Evolutionary conservation across 37 sponge, comb jelly and placozoan genomes (phyloP).

Genomic region (Ephydatia muelleri): DNA sequence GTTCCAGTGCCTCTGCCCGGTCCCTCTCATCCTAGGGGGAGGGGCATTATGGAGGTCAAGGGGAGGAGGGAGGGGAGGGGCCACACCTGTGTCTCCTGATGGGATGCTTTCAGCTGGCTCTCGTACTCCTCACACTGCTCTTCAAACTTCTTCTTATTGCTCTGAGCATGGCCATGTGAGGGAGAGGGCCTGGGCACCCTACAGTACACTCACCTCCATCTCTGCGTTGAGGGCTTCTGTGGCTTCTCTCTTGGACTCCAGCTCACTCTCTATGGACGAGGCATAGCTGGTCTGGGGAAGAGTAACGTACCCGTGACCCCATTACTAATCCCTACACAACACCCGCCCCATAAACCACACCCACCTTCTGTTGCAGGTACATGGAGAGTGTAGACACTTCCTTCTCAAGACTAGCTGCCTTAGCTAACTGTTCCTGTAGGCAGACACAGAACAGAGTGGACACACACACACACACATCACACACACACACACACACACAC

Average conservation of each 20-base stretch:
- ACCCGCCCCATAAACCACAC: background rate
- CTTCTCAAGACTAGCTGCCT: constrained; percentile 2
- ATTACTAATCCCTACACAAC: no score
- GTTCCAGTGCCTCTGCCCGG: constrained; percentile 44
- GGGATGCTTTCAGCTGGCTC: background rate
- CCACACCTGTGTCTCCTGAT: constrained; percentile 25
- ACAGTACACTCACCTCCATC: constrained; percentile 6
- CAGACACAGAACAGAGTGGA: background rate
- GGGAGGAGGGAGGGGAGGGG: background rate
- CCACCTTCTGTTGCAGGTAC: constrained; percentile 37
- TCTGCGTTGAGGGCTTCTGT: constrained; percentile 33
- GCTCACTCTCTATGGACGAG: constrained; percentile 25
- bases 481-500: background rate
- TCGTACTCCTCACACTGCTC: constrained; percentile 33
- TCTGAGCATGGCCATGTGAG: background rate
- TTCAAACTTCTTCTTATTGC: constrained; percentile 34
- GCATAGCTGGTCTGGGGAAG: constrained; percentile 31
- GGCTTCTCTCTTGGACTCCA: constrained; percentile 33
- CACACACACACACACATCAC: background rate
- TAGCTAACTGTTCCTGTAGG: constrained; percentile 1
- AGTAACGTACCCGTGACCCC: background rate
- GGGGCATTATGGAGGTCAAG: no score
- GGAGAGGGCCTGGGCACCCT: background rate
- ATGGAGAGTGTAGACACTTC: constrained; percentile 12
- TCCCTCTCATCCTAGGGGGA: constrained; percentile 31